A percentile compares a stretch with the other conserved stretches of the same genome.
Conservation (phyloP, 1,140 invertebrate species). For the Propsilocerus akamusi region DNA sequence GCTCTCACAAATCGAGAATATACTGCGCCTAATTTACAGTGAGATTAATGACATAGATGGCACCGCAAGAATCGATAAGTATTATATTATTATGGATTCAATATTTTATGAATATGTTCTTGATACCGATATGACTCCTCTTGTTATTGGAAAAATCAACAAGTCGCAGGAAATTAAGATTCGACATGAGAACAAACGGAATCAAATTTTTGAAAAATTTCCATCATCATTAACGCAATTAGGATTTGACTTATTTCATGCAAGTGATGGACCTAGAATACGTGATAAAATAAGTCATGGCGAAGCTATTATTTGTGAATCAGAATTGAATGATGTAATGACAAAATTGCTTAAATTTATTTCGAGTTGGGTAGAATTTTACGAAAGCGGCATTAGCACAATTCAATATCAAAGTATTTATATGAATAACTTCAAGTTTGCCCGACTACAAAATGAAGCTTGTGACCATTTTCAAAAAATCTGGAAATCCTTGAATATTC, state of each 20-base stretch:
- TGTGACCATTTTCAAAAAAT: too few relatives aligned
- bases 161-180: neutral
- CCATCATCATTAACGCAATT: constrained; percentile 1
- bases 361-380: too few relatives aligned
- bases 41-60: constrained; percentile 9
- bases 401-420: neutral
- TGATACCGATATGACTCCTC: neutral
- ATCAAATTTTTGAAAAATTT: neutral
- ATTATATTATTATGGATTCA: constrained; percentile 11
- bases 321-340: constrained; percentile 5
- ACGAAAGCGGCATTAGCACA: neutral
- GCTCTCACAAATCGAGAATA: constrained; percentile 10
- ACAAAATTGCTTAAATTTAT: constrained; percentile 4
- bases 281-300: constrained; percentile 13
- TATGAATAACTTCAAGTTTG: neutral
- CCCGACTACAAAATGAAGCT: too few relatives aligned
- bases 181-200: constrained; percentile 1
- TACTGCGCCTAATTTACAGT: constrained; percentile 8
- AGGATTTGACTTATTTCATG: constrained; percentile 10
- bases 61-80: constrained; percentile 9
- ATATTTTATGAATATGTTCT: constrained; percentile 7
- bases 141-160: neutral
- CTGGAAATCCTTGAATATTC: too few relatives aligned
- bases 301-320: constrained; percentile 8
- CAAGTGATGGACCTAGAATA: constrained; percentile 9